Conservation (phyloP, 2,888 invertebrate genomes). For the Cheilosia grossa region DNA sequence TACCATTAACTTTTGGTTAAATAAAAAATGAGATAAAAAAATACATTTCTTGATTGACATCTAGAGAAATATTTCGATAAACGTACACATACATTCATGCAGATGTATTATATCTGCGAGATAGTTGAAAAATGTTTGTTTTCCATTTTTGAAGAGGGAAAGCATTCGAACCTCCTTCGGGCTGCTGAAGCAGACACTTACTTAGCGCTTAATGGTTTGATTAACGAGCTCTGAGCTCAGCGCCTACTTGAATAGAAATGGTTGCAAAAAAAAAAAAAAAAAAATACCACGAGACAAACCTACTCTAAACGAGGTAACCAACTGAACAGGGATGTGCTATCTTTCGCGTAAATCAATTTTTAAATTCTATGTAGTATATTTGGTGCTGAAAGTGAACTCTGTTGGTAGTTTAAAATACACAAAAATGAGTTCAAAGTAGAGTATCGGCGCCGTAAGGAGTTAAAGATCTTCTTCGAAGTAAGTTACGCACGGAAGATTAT, state of each 20-base stretch:
- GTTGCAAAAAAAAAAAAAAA: not conserved
- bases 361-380: no score
- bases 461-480: no score
- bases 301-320: not conserved
- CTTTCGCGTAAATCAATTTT: no score
- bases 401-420: no score
- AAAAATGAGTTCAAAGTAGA: no score
- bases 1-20: slow-evolving; percentile 18
- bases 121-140: slow-evolving; percentile 6
- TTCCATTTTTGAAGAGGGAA: slow-evolving; percentile 26
- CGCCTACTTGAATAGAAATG: slow-evolving; percentile 39
- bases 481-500: no score
- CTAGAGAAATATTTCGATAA: slow-evolving; percentile 30
- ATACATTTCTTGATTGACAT: slow-evolving; percentile 47
- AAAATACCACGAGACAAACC: slow-evolving; percentile 5
- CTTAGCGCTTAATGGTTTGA: slow-evolving; percentile 19
- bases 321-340: slow-evolving; percentile 2
- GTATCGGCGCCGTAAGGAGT: no score
- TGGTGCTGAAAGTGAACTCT: no score
- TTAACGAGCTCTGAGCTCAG: slow-evolving; percentile 50
- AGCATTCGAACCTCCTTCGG: slow-evolving; percentile 14
- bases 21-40: slow-evolving; percentile 3
- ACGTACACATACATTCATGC: no score
- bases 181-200: slow-evolving; percentile 1
- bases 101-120: not conserved